Base-by-base conservation (phyloP, 1,140 invertebrate species). In the Cryptotermes secundus region DNA sequence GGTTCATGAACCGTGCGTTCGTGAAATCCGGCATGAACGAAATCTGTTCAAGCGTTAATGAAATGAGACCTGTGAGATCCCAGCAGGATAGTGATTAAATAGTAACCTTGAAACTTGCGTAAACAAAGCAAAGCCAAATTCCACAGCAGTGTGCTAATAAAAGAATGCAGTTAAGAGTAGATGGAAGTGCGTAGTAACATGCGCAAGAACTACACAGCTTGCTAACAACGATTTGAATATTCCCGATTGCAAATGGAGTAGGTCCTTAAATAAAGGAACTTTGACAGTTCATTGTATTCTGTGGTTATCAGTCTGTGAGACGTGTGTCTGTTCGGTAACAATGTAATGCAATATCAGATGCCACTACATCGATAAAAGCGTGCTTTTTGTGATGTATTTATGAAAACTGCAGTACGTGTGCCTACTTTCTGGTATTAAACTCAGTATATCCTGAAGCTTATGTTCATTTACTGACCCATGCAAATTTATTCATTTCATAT, bases 101-200 rank as follows among this genome's bases (percentile, higher is more conserved):
- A 31, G n/a, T 72, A 72, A 72, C 59, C 59, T 72, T 72, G 59
- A 72, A n/a, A 72, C 9, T 9, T 14, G 59, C 31, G n/a, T 72
- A 72, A 72, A 72, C 59, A 72, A 72, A n/a, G 59, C 59, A 31
- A 72, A 72, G n/a, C n/a, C n/a, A 72, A 72, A 72, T 72, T 72
- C 59, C 59, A 10, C n/a, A 72, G 59, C 12, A 19, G 6, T 31
- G 31, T 72, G 59, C 9, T 31, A 31, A 14, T 49, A 22, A 72
- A 0, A 12, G 59, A 72, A 72, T 31, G n/a, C 59, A 6, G 9
- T 72, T 31, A 72, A 31, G 31, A 72, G 2, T n/a, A 72, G 59
- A 72, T 72, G 1, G 26, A 19, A n/a, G 3, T n/a, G 59, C n/a
- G 12, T 72, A 6, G 9, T 59, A 59, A 59, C 1, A n/a, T 10